Percentiles rank a stretch among this genome's conserved stretches.
Conservation (phyloP, 2,113 vertebrate species). For the Azemiops feae region DNA sequence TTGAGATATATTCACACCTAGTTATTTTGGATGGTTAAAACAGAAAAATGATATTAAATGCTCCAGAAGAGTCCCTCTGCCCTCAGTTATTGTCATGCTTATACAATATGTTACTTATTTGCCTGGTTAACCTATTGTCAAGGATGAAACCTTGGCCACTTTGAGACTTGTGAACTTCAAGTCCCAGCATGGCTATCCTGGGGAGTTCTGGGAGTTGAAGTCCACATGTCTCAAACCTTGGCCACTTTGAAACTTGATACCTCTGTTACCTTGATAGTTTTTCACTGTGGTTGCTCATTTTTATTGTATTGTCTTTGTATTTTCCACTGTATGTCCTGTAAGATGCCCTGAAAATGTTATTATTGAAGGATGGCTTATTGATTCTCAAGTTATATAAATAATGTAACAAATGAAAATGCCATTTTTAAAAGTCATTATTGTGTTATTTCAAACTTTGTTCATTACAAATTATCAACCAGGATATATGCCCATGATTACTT, state of each 20-base stretch:
- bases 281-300: background rate
- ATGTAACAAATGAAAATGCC: background rate
- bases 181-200: too few relatives aligned
- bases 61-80: too few relatives aligned
- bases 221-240: too few relatives aligned
- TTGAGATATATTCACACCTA: too few relatives aligned
- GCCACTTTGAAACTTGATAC: too few relatives aligned
- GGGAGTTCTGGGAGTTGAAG: too few relatives aligned
- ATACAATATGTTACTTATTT: background rate
- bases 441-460: background rate
- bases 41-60: too few relatives aligned
- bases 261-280: background rate
- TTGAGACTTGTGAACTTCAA: too few relatives aligned
- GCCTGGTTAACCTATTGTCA: background rate
- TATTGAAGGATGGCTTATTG: background rate
- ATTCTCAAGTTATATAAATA: background rate
- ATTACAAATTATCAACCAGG: conserved; percentile 6
- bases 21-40: too few relatives aligned
- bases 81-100: too few relatives aligned
- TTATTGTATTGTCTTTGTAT: background rate
- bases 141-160: too few relatives aligned
- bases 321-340: background rate
- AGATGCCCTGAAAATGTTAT: background rate
- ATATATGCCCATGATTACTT: conserved; percentile 38
- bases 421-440: background rate